These are phyloP conservation scores for Oncorhynchus mykiss DNA, from an alignment of 2,113 vertebrate genomes.

Conservation along the genomic window DNA sequence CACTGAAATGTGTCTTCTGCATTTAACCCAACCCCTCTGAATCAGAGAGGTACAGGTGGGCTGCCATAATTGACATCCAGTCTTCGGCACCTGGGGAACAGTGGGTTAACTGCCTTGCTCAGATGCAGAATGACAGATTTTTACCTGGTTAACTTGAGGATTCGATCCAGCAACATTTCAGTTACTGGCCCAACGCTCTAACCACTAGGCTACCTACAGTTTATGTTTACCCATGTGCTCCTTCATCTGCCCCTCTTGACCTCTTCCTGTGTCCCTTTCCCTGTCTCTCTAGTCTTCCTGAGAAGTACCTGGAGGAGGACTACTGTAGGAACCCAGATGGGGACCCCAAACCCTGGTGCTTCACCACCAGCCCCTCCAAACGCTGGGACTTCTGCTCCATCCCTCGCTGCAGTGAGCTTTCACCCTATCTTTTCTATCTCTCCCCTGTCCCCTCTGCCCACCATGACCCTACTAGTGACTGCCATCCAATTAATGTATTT, in stretches of 20 bases:
- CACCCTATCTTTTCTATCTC: neutral
- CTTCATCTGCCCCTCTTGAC: neutral
- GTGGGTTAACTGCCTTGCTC: no score
- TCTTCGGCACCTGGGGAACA: no score
- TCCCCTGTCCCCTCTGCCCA: neutral
- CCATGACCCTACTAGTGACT: neutral
- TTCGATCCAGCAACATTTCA: no score
- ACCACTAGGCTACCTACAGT: neutral
- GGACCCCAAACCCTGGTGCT: slow-evolving; percentile 90
- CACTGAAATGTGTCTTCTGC: no score
- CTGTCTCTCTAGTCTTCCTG: slow-evolving; percentile 78
- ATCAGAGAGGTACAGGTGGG: no score
- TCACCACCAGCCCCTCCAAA: slow-evolving; percentile 78
- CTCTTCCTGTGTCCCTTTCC: neutral
- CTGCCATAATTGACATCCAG: no score
- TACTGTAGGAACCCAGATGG: slow-evolving; percentile 95
- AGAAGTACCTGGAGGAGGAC: slow-evolving; percentile 86
- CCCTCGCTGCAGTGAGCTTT: slow-evolving; percentile 81
- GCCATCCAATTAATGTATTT: neutral
- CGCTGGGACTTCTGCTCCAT: slow-evolving; percentile 91
- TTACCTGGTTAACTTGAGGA: no score
- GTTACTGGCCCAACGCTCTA: no score
- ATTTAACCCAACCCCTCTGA: no score
- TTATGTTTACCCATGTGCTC: neutral
- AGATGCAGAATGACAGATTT: no score